Conservation (phyloP, 2,888 invertebrate genomes). For the Limenitis camilla region DNA sequence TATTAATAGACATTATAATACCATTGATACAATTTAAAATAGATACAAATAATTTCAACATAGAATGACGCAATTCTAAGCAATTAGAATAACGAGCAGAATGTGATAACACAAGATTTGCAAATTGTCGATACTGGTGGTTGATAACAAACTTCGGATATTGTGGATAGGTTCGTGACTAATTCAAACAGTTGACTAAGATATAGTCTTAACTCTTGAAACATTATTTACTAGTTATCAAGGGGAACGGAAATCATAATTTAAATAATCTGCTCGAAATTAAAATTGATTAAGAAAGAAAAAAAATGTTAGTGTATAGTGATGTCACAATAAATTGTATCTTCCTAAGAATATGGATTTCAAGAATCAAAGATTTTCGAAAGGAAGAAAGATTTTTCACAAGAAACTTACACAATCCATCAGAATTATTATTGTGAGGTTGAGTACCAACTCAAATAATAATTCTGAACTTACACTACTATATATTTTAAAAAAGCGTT, state of each 20-base stretch:
- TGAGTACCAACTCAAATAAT: no score
- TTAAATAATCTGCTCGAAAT: background rate
- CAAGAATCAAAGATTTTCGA: no score
- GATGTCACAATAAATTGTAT: no score
- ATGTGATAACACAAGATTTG: conserved; percentile 32
- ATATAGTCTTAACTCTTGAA: conserved; percentile 1
- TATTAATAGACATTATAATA: conserved; percentile 6
- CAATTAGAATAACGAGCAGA: conserved; percentile 27
- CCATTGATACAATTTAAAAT: conserved; percentile 5
- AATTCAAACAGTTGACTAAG: conserved; percentile 9
- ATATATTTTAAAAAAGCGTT: no score
- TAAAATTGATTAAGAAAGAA: no score
- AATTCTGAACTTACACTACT: no score
- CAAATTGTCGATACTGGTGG: conserved; percentile 34
- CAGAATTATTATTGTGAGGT: no score
- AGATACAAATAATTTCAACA: conserved; percentile 21
- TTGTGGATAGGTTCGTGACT: conserved; percentile 10
- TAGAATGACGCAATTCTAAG: conserved; percentile 27
- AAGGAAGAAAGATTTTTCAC: no score
- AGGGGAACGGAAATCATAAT: background rate
- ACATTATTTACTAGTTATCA: no score
- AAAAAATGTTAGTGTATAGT: no score
- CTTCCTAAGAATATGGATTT: no score
- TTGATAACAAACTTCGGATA: conserved; percentile 11
- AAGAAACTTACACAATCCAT: no score